phyloP scores from a whole-genome alignment of 2,113 vertebrate species.

The Eubucco bourcierii region DNA sequence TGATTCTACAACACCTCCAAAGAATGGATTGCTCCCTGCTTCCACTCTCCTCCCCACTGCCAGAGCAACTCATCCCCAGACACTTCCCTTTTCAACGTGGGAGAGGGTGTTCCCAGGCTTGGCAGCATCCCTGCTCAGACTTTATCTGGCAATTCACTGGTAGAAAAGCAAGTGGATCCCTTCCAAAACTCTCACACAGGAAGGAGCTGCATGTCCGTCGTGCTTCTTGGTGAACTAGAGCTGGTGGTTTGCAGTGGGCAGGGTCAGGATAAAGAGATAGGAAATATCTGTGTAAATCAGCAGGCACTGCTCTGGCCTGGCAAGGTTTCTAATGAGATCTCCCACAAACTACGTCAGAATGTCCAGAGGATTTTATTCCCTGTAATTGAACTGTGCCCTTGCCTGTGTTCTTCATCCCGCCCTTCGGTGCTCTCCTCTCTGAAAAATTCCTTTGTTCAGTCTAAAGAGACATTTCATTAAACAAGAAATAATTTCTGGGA shows the following conservation, averaged over 20 bases:
- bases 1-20: not conserved
- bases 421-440: conserved; percentile 47
- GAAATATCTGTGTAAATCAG: not conserved
- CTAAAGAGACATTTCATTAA: conserved; percentile 60
- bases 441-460: conserved; percentile 53
- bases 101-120: not conserved
- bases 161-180: not conserved
- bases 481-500: conserved; percentile 57
- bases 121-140: not conserved
- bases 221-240: not conserved
- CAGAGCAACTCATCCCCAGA: not conserved
- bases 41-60: not conserved
- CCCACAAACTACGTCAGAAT: conserved; percentile 59
- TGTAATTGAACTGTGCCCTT: conserved; percentile 47
- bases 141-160: not conserved
- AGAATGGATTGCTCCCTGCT: not conserved
- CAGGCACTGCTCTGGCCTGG: conserved; percentile 17
- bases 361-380: conserved; percentile 50
- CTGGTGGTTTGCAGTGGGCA: not conserved
- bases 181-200: not conserved
- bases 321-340: conserved; percentile 23
- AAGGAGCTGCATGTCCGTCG: not conserved
- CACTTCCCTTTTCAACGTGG: not conserved
- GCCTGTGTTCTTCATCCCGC: not conserved
- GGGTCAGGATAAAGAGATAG: conserved; percentile 35